Evolutionary conservation across 2,113 vertebrate genomes (phyloP), one percentile per base, ranked within the genome.

Genomic region (Callithrix jacchus): DNA sequence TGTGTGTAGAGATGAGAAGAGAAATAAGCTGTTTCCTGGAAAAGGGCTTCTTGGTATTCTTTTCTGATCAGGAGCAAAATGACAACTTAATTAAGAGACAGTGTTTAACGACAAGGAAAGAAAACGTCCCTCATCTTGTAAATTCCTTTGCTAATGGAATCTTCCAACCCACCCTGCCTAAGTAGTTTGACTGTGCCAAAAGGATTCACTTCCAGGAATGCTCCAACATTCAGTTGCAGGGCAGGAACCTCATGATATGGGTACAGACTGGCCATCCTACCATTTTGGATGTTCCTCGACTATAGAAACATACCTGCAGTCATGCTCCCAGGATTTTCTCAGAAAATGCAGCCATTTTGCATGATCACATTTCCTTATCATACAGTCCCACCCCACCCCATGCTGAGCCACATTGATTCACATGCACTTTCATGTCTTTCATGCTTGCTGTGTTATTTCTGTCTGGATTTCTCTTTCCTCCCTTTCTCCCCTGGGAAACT

Each of bases 1-100:
- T 68, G 64, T 68, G 27, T n/a, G 12, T 20, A 7, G 27, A 81
- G 89, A 76, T 35, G 17, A 49, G 45, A 83, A n/a, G 23, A 89
- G 73, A 94, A 94, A 97, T 91, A 93, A 95, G 70, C 80, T 89
- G 93, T 95, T 97, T 96, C 88, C 83, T 45, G 71, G 85, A 97
- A 96, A 93, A 70, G 9, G 61, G 74, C 20, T 97, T 96, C 91
- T 93, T 93, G 42, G 71, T 81, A 97, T 94, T 90, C 77, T 54
- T 81, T 82, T 95, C 61, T 58, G 52, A 93, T 96, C 37, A 16
- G 27, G 74, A 87, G 42, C 79, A 64, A 35, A 93, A 70, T 68
- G 37, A 86, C 32, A 76, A 89, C 40, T 93, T 91, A 97, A 96
- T 97, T 96, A 97, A 96, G 93, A 97, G 54, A 79, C 49, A 54